Conservation (phyloP, 2,888 invertebrate genomes). For the Andrena praecox region DNA sequence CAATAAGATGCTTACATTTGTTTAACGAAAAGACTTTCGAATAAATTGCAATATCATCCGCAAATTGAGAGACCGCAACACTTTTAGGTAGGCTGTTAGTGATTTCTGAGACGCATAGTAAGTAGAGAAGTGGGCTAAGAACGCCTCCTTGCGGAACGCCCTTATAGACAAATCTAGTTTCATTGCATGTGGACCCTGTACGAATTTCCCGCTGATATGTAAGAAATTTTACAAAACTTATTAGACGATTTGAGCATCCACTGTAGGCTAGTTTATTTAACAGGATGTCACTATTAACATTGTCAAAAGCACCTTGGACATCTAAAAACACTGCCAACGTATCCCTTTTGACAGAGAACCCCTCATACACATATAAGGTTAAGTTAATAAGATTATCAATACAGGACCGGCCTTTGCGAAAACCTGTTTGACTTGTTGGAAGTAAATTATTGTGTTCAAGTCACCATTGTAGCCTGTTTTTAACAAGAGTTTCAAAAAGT, state of each 20-base stretch:
- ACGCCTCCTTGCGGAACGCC: constrained; percentile 35
- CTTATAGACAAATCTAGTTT: constrained; percentile 5
- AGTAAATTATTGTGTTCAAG: constrained; percentile 50
- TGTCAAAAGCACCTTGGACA: constrained; percentile 59
- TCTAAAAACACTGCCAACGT: constrained; percentile 54
- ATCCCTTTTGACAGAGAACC: constrained; percentile 30
- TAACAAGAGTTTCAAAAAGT: constrained; percentile 61
- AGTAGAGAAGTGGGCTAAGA: constrained; percentile 26
- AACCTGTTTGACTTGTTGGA: constrained; percentile 51
- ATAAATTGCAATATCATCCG: constrained; percentile 23
- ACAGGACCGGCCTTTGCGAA: constrained; percentile 54
- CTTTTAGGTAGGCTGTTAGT: not conserved
- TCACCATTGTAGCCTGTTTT: constrained; percentile 55
- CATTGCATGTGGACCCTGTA: not conserved
- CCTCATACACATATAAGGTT: constrained; percentile 34
- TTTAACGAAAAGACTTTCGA: not conserved
- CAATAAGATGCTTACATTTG: not conserved
- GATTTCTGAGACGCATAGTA: constrained; percentile 13
- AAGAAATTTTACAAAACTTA: constrained; percentile 24
- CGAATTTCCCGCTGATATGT: constrained; percentile 5
- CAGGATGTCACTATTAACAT: constrained; percentile 43
- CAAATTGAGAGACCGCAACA: constrained; percentile 10
- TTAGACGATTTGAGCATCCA: not conserved
- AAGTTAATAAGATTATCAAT: constrained; percentile 52
- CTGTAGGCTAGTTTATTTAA: constrained; percentile 8